Base-by-base conservation (phyloP, 2,888 invertebrate species). In the Stomorhina lunata region DNA sequence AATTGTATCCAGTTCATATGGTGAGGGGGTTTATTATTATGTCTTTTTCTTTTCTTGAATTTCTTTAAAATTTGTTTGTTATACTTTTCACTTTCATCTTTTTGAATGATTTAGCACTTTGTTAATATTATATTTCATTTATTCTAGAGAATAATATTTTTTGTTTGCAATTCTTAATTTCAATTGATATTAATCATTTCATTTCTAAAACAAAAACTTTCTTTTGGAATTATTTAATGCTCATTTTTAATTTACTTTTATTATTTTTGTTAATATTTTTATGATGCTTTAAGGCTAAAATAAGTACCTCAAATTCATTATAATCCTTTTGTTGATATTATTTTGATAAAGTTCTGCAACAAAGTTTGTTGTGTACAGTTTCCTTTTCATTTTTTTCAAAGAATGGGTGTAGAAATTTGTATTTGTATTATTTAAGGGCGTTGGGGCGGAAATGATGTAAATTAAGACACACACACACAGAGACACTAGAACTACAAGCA, bases 1-100 rank as follows among this genome's bases (percentile, higher is more conserved):
- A 75, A 79, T 65, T 65, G 50, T 79, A 82, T 82, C 75, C 82
- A 48, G 45, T 79, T 71, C 34, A 15, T n/a, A 17, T 10, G 34
- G 32, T 57, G 40, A n/a, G 29, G 68, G 34, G 15, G 1, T 15
- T 2, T 50, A 37, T 27, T 37, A 15, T 6, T 1, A 45, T 20
- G 50, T 43, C 40, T 22, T 69, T 53, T 37, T 12, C 3, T 65
- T 66, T 61, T 59, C 5, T 15, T 59, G 15, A n/a, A 34, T 7
- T 40, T 40, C 5, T 55, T 55, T 43, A 17, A n/a, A n/a, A 1
- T 22, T 37, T 59, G 20, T 61, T 34, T 48, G 1, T 27, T 48
- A 25, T 43, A 9, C 6, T 27, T 57, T 32, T 25, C 45, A 75
- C 69, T 75, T 69, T 53, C 50, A 32, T 22, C 68, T 68, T 68